Conservation (phyloP, 2,113 vertebrate genomes). For the Laticauda laticaudata region DNA sequence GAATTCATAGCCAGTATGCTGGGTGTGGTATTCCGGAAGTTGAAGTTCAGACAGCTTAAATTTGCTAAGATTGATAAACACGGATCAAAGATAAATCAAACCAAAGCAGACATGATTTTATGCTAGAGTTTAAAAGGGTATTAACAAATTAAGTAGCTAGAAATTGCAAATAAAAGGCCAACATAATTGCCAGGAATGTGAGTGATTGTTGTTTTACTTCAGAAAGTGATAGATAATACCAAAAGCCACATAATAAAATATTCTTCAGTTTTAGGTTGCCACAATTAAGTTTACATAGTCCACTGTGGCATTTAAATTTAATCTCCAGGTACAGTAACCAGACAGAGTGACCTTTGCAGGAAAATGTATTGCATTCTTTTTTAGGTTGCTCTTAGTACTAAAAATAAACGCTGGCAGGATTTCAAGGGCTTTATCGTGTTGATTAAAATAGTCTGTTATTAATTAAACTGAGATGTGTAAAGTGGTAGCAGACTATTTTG, state of each 20-base stretch:
- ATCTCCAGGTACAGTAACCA: constrained; percentile 33
- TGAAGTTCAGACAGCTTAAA: not conserved
- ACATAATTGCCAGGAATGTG: constrained; percentile 43
- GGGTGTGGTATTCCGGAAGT: not conserved
- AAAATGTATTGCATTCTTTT: constrained; percentile 32
- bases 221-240: constrained; percentile 21
- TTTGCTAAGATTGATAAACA: not conserved
- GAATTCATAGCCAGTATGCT: not conserved
- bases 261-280: constrained; percentile 29
- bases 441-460: constrained; percentile 19
- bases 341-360: constrained; percentile 30
- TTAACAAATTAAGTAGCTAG: constrained; percentile 38
- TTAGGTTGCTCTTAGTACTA: constrained; percentile 24
- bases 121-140: constrained; percentile 17
- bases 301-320: constrained; percentile 39
- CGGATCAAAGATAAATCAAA: not conserved
- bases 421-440: constrained; percentile 9
- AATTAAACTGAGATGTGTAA: constrained; percentile 36
- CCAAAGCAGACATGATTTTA: constrained; percentile 31
- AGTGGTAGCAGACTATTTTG: not conserved
- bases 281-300: constrained; percentile 25
- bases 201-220: constrained; percentile 9
- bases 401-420: constrained; percentile 33
- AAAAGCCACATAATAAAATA: constrained; percentile 42
- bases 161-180: constrained; percentile 15